These are phyloP conservation scores for Phylloscopus trochiloides DNA, from an alignment of 2,113 vertebrate species.

Conservation along the genomic window DNA sequence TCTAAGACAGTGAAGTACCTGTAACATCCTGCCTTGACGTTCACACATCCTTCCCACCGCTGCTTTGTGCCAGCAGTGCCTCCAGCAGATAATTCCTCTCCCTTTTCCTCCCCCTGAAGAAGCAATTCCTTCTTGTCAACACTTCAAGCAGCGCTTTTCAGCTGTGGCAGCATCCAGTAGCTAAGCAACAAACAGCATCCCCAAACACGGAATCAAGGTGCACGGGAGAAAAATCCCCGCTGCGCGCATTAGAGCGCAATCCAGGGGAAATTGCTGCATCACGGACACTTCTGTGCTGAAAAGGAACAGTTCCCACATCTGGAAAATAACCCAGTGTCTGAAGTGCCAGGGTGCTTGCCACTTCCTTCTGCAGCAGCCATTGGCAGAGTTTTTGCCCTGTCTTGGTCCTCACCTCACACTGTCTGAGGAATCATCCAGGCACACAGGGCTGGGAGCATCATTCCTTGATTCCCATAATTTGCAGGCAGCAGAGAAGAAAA, in stretches of 20 bases:
- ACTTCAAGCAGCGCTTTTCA: neutral
- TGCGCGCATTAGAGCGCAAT: neutral
- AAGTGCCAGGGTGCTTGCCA: neutral
- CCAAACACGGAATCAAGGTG: conserved; percentile 50
- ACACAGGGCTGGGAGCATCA: fast-evolving
- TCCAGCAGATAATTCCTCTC: neutral
- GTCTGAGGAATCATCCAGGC: neutral
- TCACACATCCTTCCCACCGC: neutral
- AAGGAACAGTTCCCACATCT: neutral
- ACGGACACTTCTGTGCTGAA: neutral
- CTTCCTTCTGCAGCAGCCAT: neutral
- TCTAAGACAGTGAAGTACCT: neutral
- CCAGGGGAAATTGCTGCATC: conserved; percentile 45
- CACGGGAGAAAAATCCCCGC: neutral
- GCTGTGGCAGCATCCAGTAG: conserved; percentile 13
- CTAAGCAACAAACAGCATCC: conserved; percentile 64
- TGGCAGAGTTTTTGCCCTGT: neutral
- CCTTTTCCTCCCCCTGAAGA: neutral
- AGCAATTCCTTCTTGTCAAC: neutral
- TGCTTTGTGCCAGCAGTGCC: neutral
- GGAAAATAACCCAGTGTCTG: neutral
- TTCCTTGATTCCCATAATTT: neutral
- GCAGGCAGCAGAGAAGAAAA: neutral
- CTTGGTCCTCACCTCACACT: neutral
- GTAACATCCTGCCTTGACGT: neutral